These are phyloP conservation scores for Apis dorsata DNA, from an alignment of 1,140 invertebrate species.

Conservation along the genomic window DNA sequence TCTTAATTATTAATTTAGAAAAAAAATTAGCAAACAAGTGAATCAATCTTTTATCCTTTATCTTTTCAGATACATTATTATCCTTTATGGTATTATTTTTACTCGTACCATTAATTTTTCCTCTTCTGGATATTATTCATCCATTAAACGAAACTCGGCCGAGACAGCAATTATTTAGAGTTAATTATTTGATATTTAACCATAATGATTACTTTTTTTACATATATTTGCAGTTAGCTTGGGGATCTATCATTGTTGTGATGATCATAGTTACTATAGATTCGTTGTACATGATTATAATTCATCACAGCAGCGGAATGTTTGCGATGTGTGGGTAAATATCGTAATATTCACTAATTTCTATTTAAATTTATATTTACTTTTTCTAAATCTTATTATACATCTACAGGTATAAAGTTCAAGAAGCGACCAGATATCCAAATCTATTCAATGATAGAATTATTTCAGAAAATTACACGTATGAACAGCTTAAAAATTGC, in stretches of 20 bases:
- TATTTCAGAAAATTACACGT: background rate
- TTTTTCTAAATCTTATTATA: background rate
- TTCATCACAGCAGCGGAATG: background rate
- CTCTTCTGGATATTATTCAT: background rate
- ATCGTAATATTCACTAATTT: background rate
- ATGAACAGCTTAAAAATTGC: background rate
- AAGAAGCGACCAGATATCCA: fast-evolving
- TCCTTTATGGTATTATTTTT: background rate
- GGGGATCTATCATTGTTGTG: background rate
- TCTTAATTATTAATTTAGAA: too few species aligned
- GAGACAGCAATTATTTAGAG: background rate
- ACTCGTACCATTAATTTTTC: background rate
- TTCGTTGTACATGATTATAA: background rate
- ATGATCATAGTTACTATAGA: background rate
- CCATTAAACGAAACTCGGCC: constrained; percentile 3
- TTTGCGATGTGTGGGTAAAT: background rate
- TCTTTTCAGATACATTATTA: background rate
- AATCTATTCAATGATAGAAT: fast-evolving
- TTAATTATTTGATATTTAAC: background rate
- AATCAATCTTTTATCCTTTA: too few species aligned
- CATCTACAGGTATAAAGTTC: background rate
- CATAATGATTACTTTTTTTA: background rate
- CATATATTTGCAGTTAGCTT: background rate
- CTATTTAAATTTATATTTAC: background rate
- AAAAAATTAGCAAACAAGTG: too few species aligned